phyloP scores from a whole-genome alignment of 1,140 invertebrate genomes.

The Drosophila varians region DNA sequence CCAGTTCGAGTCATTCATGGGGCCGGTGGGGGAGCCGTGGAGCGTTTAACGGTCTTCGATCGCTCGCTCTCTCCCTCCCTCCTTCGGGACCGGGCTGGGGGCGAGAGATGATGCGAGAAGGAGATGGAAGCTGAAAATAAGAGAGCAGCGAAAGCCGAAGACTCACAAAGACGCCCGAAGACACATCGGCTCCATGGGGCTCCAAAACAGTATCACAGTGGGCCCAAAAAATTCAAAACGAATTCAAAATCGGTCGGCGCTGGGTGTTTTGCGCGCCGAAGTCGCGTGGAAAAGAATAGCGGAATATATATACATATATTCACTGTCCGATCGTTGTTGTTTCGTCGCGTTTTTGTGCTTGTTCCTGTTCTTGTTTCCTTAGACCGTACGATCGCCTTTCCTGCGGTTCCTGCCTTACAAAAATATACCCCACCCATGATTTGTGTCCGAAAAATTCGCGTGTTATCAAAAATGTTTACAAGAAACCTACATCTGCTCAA shows the following conservation, averaged over 20 bases:
- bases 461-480: conserved; percentile 48
- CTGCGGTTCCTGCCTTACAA: conserved; percentile 16
- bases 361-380: conserved; percentile 16
- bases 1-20: not conserved
- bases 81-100: conserved; percentile 25
- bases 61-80: conserved; percentile 24
- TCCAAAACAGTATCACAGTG: no score
- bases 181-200: no score
- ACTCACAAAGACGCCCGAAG: no score
- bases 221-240: not conserved
- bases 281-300: conserved; percentile 49
- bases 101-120: conserved; percentile 9
- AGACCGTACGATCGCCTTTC: not conserved
- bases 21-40: conserved; percentile 3
- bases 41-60: conserved; percentile 63
- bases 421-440: not conserved
- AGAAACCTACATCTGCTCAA: conserved; percentile 36
- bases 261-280: conserved; percentile 63
- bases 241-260: conserved; percentile 61
- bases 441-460: conserved; percentile 13
- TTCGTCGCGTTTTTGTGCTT: conserved; percentile 39
- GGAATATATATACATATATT: conserved; percentile 18
- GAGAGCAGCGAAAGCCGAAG: no score
- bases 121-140: no score
- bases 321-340: conserved; percentile 27